A percentile compares a stretch with the other conserved stretches of the same genome.
phyloP scores from a whole-genome alignment of 2,797 vertebrate species.

The Channa striata region DNA sequence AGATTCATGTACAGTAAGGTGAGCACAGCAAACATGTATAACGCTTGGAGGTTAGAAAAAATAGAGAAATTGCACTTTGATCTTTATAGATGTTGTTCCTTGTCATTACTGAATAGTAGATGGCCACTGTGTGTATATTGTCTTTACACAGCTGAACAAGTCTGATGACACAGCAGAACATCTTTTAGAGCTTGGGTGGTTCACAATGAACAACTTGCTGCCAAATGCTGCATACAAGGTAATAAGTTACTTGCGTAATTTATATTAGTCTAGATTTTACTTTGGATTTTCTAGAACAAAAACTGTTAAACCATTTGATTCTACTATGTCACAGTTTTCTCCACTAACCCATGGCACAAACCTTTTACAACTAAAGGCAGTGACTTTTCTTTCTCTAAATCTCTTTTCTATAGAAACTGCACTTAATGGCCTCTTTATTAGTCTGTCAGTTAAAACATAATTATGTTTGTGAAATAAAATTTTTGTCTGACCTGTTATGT shows the following conservation, averaged over 20 bases:
- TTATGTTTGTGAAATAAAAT: no score
- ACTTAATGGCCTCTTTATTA: neutral
- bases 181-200: slow-evolving; percentile 97
- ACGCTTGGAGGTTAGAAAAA: neutral
- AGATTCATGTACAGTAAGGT: slow-evolving; percentile 99
- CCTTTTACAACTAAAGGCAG: neutral
- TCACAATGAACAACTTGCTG: slow-evolving; percentile 98
- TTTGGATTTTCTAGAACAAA: neutral
- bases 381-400: no score
- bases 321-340: no score
- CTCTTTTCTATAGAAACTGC: neutral
- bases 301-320: no score
- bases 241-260: slow-evolving; percentile 7
- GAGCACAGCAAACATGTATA: slow-evolving; percentile 13
- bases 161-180: slow-evolving; percentile 98
- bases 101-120: slow-evolving; percentile 5
- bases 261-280: neutral
- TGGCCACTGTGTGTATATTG: slow-evolving; percentile 5
- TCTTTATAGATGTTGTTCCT: neutral
- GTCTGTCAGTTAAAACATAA: no score
- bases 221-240: slow-evolving; percentile 98
- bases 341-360: neutral
- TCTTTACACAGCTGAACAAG: slow-evolving; percentile 91
- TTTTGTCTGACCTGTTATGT: neutral
- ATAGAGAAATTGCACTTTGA: neutral